A percentile compares a stretch with the other conserved stretches of the same genome.
These are phyloP conservation scores for Apamea monoglypha DNA, from an alignment of 2,888 invertebrate species.

Conservation along the genomic window DNA sequence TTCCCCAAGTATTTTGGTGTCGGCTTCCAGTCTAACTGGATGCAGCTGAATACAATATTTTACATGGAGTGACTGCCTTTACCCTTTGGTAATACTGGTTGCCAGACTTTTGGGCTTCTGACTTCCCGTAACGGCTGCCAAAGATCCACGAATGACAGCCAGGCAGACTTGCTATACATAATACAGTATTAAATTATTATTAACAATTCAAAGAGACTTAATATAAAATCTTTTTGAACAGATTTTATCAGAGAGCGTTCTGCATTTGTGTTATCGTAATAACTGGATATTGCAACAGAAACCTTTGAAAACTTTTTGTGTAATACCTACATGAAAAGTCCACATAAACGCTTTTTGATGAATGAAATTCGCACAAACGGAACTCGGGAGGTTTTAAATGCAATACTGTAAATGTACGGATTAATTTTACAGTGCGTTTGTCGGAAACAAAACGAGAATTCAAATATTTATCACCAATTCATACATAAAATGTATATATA, in stretches of 20 bases:
- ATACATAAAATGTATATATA: neutral
- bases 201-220: neutral
- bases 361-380: slow-evolving; percentile 29
- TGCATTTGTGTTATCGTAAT: slow-evolving; percentile 8
- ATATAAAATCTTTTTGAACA: neutral
- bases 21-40: neutral
- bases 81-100: neutral
- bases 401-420: slow-evolving; percentile 18
- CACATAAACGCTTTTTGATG: slow-evolving; percentile 22
- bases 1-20: neutral
- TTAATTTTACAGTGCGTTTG: slow-evolving; percentile 29
- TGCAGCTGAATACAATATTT: neutral
- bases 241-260: neutral
- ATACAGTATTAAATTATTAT: neutral
- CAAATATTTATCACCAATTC: slow-evolving; percentile 11
- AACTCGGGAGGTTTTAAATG: slow-evolving; percentile 25
- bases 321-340: slow-evolving; percentile 5
- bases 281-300: slow-evolving; percentile 16
- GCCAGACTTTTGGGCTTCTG: neutral
- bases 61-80: neutral
- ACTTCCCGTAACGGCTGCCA: neutral
- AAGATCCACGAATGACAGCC: neutral
- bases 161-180: neutral
- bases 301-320: slow-evolving; percentile 5
- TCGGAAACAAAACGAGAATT: slow-evolving; percentile 25